Conservation (phyloP, 2,797 vertebrate genomes). For the Labroides dimidiatus region DNA sequence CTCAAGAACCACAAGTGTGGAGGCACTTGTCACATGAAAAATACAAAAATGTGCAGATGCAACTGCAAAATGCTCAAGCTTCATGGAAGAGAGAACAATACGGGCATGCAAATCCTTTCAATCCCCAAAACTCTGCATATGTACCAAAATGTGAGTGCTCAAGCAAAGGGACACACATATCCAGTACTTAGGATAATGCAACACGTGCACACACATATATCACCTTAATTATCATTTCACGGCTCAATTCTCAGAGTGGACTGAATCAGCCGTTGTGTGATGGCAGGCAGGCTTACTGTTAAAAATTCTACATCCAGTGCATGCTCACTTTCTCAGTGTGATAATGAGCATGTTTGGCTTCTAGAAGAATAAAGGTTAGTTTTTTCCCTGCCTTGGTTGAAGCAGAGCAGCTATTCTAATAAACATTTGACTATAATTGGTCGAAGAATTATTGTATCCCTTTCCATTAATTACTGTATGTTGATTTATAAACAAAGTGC, state of each 20-base stretch:
- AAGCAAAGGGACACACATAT: constrained; percentile 32
- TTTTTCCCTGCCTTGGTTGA: too few species aligned
- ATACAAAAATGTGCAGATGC: constrained; percentile 61
- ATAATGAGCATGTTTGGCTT: constrained; percentile 58
- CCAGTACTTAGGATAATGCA: background rate
- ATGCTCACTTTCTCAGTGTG: constrained; percentile 46
- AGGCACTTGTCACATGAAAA: constrained; percentile 62
- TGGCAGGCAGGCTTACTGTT: constrained; percentile 53
- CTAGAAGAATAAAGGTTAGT: background rate
- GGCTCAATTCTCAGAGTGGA: constrained; percentile 28
- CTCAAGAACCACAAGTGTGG: constrained; percentile 72
- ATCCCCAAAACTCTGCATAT: constrained; percentile 63
- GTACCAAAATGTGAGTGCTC: constrained; percentile 37
- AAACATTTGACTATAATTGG: too few species aligned
- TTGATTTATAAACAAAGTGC: too few species aligned
- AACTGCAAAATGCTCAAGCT: constrained; percentile 67
- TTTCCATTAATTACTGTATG: too few species aligned
- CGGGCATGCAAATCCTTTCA: constrained; percentile 60
- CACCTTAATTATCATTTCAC: constrained; percentile 46
- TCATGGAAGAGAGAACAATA: constrained; percentile 59
- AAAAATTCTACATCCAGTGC: constrained; percentile 60
- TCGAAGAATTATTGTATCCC: too few species aligned
- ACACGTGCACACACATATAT: constrained; percentile 4
- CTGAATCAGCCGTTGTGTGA: constrained; percentile 46
- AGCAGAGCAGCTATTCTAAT: too few species aligned